Percentiles rank a stretch among this genome's conserved stretches.
Conservation (phyloP, 1,140 invertebrate species). For the Euura saliciscinereae region DNA sequence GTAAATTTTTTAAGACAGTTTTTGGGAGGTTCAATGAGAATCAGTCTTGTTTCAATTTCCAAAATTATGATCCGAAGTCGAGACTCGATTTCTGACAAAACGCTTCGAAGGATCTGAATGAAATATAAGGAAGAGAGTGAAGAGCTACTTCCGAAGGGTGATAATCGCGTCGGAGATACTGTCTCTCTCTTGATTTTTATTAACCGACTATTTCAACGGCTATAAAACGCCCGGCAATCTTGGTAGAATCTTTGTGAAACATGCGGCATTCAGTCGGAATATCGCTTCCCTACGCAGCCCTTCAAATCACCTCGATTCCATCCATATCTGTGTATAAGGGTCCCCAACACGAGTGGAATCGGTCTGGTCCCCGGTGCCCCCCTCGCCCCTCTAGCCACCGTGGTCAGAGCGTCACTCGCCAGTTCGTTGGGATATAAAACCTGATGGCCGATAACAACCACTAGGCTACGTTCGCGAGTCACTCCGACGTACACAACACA, state of each 20-base stretch:
- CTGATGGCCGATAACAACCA: slow-evolving; percentile 63
- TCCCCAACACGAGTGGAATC: too few relatives aligned
- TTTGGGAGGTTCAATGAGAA: too few relatives aligned
- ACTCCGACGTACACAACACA: slow-evolving; percentile 57
- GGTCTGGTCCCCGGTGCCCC: too few relatives aligned
- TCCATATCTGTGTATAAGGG: background rate
- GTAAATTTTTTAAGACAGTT: too few relatives aligned
- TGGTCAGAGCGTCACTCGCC: slow-evolving; percentile 16
- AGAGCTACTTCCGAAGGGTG: slow-evolving; percentile 27
- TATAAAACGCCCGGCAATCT: slow-evolving; percentile 62
- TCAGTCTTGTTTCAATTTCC: too few relatives aligned
- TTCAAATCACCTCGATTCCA: slow-evolving; percentile 10
- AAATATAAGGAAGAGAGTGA: too few relatives aligned
- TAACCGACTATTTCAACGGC: slow-evolving; percentile 61
- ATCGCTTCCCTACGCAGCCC: slow-evolving; percentile 38
- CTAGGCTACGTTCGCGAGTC: slow-evolving; percentile 48
- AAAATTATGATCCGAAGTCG: too few relatives aligned
- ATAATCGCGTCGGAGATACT: slow-evolving; percentile 22
- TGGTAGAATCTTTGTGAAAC: slow-evolving; percentile 63
- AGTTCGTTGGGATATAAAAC: slow-evolving; percentile 58
- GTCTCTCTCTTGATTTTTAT: slow-evolving; percentile 60
- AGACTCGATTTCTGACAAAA: too few relatives aligned
- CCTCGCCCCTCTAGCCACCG: slow-evolving; percentile 18
- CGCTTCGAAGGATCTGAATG: too few relatives aligned
- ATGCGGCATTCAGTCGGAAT: slow-evolving; percentile 58